Percentiles rank a stretch among this genome's conserved stretches.
These are phyloP conservation scores for Clepsis dumicolana DNA, from an alignment of 2,888 invertebrate genomes.

Conservation along the genomic window DNA sequence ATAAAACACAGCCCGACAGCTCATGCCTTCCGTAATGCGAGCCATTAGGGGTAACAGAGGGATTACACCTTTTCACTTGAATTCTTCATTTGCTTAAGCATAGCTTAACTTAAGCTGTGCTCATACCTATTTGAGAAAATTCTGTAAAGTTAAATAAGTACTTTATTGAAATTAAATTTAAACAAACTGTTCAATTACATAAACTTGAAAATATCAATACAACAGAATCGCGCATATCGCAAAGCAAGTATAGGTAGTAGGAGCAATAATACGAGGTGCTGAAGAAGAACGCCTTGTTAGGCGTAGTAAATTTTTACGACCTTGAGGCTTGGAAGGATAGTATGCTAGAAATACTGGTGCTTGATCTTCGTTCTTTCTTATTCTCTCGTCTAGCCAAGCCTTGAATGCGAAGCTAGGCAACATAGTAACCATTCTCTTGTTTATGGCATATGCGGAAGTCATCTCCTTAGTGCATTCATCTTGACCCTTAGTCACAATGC, in stretches of 20 bases:
- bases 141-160: not conserved
- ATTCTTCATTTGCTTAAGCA: too few relatives aligned
- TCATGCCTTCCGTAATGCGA: too few relatives aligned
- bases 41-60: too few relatives aligned
- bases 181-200: not conserved
- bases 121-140: too few relatives aligned
- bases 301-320: slow-evolving; percentile 2
- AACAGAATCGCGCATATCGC: not conserved
- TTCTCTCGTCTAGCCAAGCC: slow-evolving; percentile 74
- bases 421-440: slow-evolving; percentile 68
- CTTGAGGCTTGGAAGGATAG: slow-evolving; percentile 62
- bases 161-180: slow-evolving; percentile 10
- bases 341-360: slow-evolving; percentile 52
- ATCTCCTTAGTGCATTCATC: slow-evolving; percentile 70
- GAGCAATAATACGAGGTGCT: not conserved
- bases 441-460: slow-evolving; percentile 65
- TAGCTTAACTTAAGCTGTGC: too few relatives aligned
- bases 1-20: too few relatives aligned
- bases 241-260: not conserved
- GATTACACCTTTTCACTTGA: too few relatives aligned
- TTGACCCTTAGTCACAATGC: slow-evolving; percentile 69
- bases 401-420: slow-evolving; percentile 72
- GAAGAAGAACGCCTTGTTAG: not conserved
- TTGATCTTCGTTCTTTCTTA: slow-evolving; percentile 66
- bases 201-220: not conserved